phyloP scores from a whole-genome alignment of 2,888 invertebrate species.

The Isoperla grammatica region DNA sequence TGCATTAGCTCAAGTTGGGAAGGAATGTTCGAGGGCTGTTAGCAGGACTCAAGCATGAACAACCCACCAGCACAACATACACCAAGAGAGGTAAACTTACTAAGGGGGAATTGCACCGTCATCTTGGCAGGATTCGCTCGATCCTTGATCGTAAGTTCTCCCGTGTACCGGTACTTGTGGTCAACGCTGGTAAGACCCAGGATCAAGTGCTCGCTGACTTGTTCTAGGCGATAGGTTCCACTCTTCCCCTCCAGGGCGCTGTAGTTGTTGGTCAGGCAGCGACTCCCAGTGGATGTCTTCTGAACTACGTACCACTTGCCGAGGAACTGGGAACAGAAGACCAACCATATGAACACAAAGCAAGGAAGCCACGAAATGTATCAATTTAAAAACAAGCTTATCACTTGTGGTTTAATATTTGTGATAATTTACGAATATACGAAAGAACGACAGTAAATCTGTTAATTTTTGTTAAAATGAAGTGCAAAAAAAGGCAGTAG shows the following conservation, averaged over 20 bases:
- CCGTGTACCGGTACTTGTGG: conserved; percentile 74
- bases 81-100: too few relatives aligned
- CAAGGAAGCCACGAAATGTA: too few relatives aligned
- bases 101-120: conserved; percentile 71
- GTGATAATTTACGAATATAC: too few relatives aligned
- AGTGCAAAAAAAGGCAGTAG: too few relatives aligned
- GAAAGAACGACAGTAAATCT: too few relatives aligned
- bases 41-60: too few relatives aligned
- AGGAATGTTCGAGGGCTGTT: too few relatives aligned
- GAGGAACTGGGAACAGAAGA: conserved; percentile 53
- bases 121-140: conserved; percentile 55
- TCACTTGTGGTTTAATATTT: too few relatives aligned
- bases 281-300: conserved; percentile 75
- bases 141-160: conserved; percentile 56
- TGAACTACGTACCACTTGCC: conserved; percentile 78
- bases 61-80: too few relatives aligned
- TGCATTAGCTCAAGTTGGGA: too few relatives aligned
- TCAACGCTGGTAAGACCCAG: conserved; percentile 64
- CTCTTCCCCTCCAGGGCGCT: conserved; percentile 60
- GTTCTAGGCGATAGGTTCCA: conserved; percentile 61
- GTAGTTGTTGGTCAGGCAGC: conserved; percentile 74
- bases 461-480: not conserved
- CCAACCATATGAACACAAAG: too few relatives aligned
- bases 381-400: too few relatives aligned
- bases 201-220: conserved; percentile 61